phyloP scores from a whole-genome alignment of 2,113 vertebrate species.

The Zeus faber region DNA sequence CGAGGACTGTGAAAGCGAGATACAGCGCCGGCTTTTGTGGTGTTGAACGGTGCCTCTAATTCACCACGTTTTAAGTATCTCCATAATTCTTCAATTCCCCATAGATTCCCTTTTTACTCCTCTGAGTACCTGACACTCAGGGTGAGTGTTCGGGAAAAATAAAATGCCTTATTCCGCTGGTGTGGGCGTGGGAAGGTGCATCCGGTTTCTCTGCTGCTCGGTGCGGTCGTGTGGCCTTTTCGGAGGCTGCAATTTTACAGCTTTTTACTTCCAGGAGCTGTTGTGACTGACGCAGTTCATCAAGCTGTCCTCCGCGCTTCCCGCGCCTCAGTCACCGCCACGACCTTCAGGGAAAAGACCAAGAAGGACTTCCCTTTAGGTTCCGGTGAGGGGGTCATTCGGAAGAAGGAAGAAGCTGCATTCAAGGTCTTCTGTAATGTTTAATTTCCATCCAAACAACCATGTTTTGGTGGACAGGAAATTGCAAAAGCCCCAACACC shows the following conservation, averaged over 20 bases:
- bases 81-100: not conserved
- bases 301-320: conserved; percentile 19
- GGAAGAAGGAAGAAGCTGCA: too few relatives aligned
- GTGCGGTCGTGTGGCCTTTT: not conserved
- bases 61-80: not conserved
- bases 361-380: too few relatives aligned
- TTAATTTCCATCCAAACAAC: too few relatives aligned
- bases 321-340: not conserved
- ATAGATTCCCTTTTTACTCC: not conserved
- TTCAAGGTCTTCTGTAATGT: too few relatives aligned
- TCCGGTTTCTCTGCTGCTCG: not conserved
- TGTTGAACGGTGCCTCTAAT: not conserved
- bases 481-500: too few relatives aligned
- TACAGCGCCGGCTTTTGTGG: not conserved
- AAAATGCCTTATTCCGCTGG: not conserved
- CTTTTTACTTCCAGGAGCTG: conserved; percentile 29
- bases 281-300: conserved; percentile 50
- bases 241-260: conserved; percentile 5
- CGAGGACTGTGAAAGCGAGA: not conserved
- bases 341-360: too few relatives aligned
- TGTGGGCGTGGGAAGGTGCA: not conserved
- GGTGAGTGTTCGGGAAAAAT: not conserved
- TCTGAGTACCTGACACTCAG: not conserved
- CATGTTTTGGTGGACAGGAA: too few relatives aligned
- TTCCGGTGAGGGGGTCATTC: too few relatives aligned